Evolutionary conservation across 2,113 vertebrate genomes (phyloP).

Genomic region (Chrysochloris asiatica): DNA sequence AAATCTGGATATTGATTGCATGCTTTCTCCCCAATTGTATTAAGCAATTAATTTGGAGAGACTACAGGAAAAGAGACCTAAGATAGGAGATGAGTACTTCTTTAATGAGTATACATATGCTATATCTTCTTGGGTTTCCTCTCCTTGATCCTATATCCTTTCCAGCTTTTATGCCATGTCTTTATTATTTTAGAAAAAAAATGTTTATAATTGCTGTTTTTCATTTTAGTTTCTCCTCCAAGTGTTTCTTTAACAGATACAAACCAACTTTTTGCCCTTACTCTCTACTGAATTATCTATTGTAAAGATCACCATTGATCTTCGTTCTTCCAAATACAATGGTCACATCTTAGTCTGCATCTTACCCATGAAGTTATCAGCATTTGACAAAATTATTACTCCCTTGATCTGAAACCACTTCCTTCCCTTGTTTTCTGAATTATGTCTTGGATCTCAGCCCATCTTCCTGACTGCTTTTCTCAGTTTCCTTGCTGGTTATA

Average conservation of each 20-base stretch:
- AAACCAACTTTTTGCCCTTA: not conserved
- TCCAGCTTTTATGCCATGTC: not conserved
- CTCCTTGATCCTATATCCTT: not conserved
- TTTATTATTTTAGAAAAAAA: not conserved
- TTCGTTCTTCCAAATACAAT: not conserved
- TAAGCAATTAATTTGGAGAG: slow-evolving; percentile 9
- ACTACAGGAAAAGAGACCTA: not conserved
- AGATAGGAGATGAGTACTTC: not conserved
- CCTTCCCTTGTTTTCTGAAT: not conserved
- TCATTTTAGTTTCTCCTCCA: not conserved
- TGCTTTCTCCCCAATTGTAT: not conserved
- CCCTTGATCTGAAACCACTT: not conserved
- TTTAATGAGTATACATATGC: not conserved
- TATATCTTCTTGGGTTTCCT: not conserved
- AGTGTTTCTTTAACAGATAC: not conserved
- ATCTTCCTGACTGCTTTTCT: not conserved
- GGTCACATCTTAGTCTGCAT: not conserved
- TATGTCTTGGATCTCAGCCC: not conserved
- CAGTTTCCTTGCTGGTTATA: not conserved
- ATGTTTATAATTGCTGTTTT: not conserved
- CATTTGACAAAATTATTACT: not conserved
- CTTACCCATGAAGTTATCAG: not conserved
- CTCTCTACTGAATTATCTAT: not conserved
- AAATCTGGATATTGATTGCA: not conserved
- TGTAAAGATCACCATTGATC: not conserved